Base-by-base conservation (phyloP, 2,888 invertebrate genomes). In the Tanypteryx hageni region DNA sequence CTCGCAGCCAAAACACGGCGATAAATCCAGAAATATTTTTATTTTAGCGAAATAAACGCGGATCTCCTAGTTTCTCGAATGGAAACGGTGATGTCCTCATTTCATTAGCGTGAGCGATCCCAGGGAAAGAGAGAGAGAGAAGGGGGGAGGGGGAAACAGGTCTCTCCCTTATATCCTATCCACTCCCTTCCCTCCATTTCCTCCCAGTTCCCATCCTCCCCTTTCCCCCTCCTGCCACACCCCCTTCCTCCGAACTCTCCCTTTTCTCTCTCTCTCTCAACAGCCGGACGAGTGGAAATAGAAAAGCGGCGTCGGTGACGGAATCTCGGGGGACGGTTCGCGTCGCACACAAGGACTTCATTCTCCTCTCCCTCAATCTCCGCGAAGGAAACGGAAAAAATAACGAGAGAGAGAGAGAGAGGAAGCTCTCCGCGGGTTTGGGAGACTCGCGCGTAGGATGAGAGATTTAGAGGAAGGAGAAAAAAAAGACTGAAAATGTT, bases 271-370 rank as follows among this genome's bases (percentile, higher is more conserved):
- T 44, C 44, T 44, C 64, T 64, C 76, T 76, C 76, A 76, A 76
- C 76, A 76, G 76, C 76, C 76, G 76, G 76, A 76, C 76, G 76
- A 18, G 27, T 76, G 22, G 76, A 76, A 76, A 27, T 76, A 76
- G 76, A 76, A 76, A 76, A 76, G 76, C 27, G 76, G 76, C 22
- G 7, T 16, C 64, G 68, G 68, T 22, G 68, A 68, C 68, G 68
- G 44, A 44, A 44, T 44, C 44, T 44, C 44, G 44, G 44, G 44
- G 44, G 44, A 68, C 68, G 68, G 68, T 68, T 68, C 18, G 68
- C 68, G 68, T 68, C 76, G 22, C 27, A 76, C 76, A 76, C 76
- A 76, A 76, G 76, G 76, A 76, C 11, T 76, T 14, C 76, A 76
- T 76, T 76, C 76, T 76, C 76, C 76, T 44, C 44, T 44, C 44